phyloP scores from a whole-genome alignment of 2,888 invertebrate genomes.

The Augiades crinisus region DNA sequence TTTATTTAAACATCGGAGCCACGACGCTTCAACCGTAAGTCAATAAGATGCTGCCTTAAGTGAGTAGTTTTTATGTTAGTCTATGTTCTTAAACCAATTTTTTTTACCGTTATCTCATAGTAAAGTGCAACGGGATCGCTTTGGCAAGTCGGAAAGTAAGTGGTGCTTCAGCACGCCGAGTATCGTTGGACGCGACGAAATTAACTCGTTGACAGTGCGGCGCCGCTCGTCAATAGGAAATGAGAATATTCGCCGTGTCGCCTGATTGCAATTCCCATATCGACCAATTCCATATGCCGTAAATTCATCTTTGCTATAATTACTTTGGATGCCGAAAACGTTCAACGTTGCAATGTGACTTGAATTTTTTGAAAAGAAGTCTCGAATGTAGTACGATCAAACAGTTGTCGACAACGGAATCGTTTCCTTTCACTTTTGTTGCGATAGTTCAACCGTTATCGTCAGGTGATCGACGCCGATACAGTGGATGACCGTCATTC shows the following conservation, averaged over 20 bases:
- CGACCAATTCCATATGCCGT: conserved; percentile 33
- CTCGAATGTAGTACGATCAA: conserved; percentile 39
- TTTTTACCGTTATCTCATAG: no score
- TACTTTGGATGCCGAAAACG: conserved; percentile 28
- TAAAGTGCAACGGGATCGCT: neutral
- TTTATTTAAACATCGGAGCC: no score
- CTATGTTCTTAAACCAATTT: no score
- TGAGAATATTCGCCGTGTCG: conserved; percentile 35
- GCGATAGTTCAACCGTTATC: conserved; percentile 30
- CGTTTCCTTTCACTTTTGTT: conserved; percentile 25
- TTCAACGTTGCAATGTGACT: conserved; percentile 36
- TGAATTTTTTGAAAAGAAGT: conserved; percentile 36
- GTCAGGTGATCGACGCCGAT: conserved; percentile 29
- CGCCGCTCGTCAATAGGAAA: conserved; percentile 35
- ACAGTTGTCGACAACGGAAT: conserved; percentile 31
- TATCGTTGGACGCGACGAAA: conserved; percentile 28
- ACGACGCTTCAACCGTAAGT: no score
- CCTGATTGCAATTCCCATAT: conserved; percentile 34
- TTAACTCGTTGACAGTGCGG: conserved; percentile 35
- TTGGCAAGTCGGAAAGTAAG: conserved; percentile 32
- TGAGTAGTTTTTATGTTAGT: no score
- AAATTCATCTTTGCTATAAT: conserved; percentile 32
- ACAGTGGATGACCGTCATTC: conserved; percentile 30
- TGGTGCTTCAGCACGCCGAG: conserved; percentile 30
- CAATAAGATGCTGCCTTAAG: no score